Percentiles rank a stretch among this genome's conserved stretches.
These are phyloP conservation scores for Rhogogaster chlorosoma DNA, from an alignment of 2,888 invertebrate genomes.

Conservation along the genomic window DNA sequence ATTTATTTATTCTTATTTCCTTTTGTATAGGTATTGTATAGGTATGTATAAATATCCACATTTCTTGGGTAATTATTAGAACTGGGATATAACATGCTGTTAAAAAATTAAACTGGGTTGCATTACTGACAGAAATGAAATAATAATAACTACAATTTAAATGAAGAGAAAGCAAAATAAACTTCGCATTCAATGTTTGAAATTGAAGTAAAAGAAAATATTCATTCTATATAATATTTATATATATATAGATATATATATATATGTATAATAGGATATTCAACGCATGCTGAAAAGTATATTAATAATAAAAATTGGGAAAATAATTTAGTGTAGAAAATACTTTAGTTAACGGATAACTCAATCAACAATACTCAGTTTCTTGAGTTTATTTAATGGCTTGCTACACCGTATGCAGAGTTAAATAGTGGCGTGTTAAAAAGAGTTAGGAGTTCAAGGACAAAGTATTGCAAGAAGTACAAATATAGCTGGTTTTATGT, in stretches of 20 bases:
- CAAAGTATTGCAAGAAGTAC: neutral
- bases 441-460: constrained; percentile 23
- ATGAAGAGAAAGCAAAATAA: neutral
- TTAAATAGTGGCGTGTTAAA: constrained; percentile 38
- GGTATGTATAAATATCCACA: neutral
- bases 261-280: constrained; percentile 42
- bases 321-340: constrained; percentile 57
- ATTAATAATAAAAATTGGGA: constrained; percentile 36
- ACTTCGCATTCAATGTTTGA: constrained; percentile 27
- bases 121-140: constrained; percentile 12
- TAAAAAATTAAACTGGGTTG: constrained; percentile 14
- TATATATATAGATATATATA: constrained; percentile 37
- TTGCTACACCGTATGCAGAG: constrained; percentile 55
- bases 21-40: too few species aligned
- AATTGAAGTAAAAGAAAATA: constrained; percentile 32
- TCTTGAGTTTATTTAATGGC: constrained; percentile 32
- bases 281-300: constrained; percentile 42
- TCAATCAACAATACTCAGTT: constrained; percentile 45
- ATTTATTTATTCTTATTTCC: neutral
- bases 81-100: constrained; percentile 24
- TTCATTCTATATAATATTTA: constrained; percentile 50
- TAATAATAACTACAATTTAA: neutral
- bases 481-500: constrained; percentile 2
- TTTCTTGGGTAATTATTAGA: constrained; percentile 5
- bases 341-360: constrained; percentile 49